Base-by-base conservation (phyloP, 2,888 invertebrate species). In the Microplitis manilae region DNA sequence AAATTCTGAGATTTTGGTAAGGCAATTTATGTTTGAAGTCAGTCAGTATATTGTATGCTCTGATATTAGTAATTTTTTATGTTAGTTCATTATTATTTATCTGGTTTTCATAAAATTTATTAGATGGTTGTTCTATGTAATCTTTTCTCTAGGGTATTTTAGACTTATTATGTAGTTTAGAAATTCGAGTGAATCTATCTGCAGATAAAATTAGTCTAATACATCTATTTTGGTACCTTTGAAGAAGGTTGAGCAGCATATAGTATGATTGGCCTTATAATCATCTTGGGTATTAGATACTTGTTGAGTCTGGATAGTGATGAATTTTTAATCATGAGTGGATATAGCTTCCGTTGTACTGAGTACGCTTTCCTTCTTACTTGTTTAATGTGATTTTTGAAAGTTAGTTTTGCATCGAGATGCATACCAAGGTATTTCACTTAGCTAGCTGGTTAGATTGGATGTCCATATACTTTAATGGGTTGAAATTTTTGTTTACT, bases 391-490 rank as follows among this genome's bases (percentile, higher is more conserved):
- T 84, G 82, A 7, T 73, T 77, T n/a, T 75, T 67, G 38, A 83
- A 1, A 0, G 70, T 81, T 7, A 84, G 69, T 78, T 75, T 80
- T 13, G 41, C n/a, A 68, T 83, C 82, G 38, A 83, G 30, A 69
- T 80, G 71, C 13, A 83, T 78, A 5, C 82, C 83, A 70, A 85
- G 20, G 68, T 85, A 82, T 80, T 80, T 84, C 1, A 83, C 82
- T 50, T 68, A 74, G 30, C 8, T 68, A 30, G 1, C 68, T 17
- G 77, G 76, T 15, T 7, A 72, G 62, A 39, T 80, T 77, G 73
- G 1, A 1, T n/a, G n/a, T n/a, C n/a, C n/a, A n/a, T n/a, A n/a
- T n/a, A n/a, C n/a, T n/a, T n/a, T n/a, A n/a, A n/a, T n/a, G n/a
- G n/a, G n/a, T n/a, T n/a, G n/a, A n/a, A n/a, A n/a, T n/a, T n/a